A percentile compares a stretch with the other conserved stretches of the same genome.
Conservation (phyloP, 2,888 invertebrate species). For the Cataglyphis rosenhaueri region DNA sequence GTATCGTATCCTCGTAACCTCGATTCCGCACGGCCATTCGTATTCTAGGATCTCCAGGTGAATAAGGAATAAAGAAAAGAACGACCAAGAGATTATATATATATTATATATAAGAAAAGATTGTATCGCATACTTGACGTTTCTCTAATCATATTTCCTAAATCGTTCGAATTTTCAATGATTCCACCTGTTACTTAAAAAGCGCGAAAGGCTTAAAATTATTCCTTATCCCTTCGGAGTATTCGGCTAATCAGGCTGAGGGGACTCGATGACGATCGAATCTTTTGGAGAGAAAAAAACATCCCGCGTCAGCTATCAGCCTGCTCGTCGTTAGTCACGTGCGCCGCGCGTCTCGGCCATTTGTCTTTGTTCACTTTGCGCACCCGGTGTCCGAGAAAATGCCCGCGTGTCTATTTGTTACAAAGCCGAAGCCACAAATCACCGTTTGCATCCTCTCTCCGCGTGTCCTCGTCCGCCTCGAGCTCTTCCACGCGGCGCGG, state of each 20-base stretch:
- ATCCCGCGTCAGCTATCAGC: constrained; percentile 45
- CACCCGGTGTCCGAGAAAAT: constrained; percentile 68
- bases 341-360: constrained; percentile 35
- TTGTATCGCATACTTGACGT: neutral
- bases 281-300: constrained; percentile 32
- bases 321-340: constrained; percentile 52
- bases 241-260: constrained; percentile 17
- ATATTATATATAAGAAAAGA: neutral
- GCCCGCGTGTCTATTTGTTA: constrained; percentile 66
- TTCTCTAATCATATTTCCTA: neutral
- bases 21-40: constrained; percentile 35
- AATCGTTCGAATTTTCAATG: neutral
- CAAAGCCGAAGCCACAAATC: constrained; percentile 70
- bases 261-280: constrained; percentile 36
- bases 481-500: constrained; percentile 64
- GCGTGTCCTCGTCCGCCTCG: constrained; percentile 57
- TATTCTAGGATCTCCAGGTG: constrained; percentile 30
- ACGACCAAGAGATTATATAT: neutral
- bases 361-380: constrained; percentile 56
- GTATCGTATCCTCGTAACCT: constrained; percentile 40
- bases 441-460: constrained; percentile 54
- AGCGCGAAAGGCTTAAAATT: constrained; percentile 6
- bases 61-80: neutral
- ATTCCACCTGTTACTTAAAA: neutral
- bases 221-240: neutral